Evolutionary conservation across 2,113 vertebrate species (phyloP), one percentile per base, ranked within the genome.

Genomic region (Podarcis cretensis): DNA sequence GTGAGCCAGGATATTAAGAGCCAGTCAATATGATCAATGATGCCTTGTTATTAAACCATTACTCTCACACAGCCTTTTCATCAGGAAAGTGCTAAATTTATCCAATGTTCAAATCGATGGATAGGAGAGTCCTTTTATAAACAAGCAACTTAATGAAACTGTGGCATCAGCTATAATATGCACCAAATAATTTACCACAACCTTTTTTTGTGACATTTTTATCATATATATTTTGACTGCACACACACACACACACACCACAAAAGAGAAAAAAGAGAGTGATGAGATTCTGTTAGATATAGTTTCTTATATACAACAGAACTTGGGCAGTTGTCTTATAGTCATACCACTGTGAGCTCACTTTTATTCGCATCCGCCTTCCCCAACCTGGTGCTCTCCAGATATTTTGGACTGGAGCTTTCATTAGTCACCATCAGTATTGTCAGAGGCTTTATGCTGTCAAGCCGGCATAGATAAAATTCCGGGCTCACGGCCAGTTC

Each of bases 41-140:
- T 85, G 86, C 21, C 9, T 83, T 20, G 59, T 4, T 79, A 59
- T 37, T 79, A 79, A 65, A 40, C 59, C 74, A 85, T 85, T 87
- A 48, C 12, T 84, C n/a, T 81, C 71, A 5, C 8, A 71, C 6
- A 37, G n/a, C 21, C 5, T 81, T 89, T 87, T 90, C 35, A 83
- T 83, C 35, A 87, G 16, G 57, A 90, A 89, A 82, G n/a, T 69
- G 81, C 63, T 89, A 88, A 87, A 88, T 75, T 85, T 89, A 2
- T 59, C 79, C 73, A 86, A n/a, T 43, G 75, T 6, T 86, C 68
- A 71, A 79, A 82, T 40, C 81, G 83, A 48, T 20, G 69, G 2
- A 23, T 48, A 86, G 9, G 37, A 86, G 75, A 43, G 35, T 75
- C 18, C 73, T 37, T 84, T 9, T 40, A 73, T 35, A 90, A 86